A percentile compares a stretch with the other conserved stretches of the same genome.
phyloP scores from a whole-genome alignment of 2,797 vertebrate species.

The Falco biarmicus region DNA sequence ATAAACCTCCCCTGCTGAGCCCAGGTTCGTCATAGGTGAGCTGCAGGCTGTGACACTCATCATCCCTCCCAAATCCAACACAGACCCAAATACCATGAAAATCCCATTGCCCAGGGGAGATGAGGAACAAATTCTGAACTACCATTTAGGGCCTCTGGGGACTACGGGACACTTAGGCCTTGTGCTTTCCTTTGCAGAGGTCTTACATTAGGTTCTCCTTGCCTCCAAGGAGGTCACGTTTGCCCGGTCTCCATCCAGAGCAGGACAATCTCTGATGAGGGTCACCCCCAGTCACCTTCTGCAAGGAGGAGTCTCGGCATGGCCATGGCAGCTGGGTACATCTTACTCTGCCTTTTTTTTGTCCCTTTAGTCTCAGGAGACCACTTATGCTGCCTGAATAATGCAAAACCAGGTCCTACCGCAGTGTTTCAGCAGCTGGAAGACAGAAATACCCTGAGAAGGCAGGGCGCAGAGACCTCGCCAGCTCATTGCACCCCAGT shows the following conservation, averaged over 20 bases:
- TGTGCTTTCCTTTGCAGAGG: rapidly evolving
- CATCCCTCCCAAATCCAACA: neutral
- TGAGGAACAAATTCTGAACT: neutral
- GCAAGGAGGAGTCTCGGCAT: neutral
- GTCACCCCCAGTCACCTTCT: neutral
- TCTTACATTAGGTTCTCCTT: neutral
- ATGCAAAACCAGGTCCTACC: neutral
- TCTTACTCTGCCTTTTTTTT: neutral
- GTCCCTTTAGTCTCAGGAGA: neutral
- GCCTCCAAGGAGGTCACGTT: neutral
- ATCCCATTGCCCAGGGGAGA: rapidly evolving
- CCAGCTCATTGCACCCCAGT: neutral
- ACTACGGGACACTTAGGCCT: neutral
- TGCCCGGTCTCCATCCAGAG: neutral
- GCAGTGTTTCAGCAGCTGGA: neutral
- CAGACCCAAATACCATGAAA: rapidly evolving
- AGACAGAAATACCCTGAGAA: neutral
- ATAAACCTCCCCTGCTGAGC: neutral
- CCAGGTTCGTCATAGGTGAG: neutral
- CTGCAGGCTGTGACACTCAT: neutral
- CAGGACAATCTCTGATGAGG: neutral
- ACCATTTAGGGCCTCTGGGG: neutral
- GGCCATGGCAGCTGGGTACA: neutral
- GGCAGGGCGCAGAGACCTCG: neutral
- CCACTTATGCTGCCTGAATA: neutral